Base-by-base conservation (phyloP, 2,888 invertebrate species). In the Polydrusus pterygomalis region DNA sequence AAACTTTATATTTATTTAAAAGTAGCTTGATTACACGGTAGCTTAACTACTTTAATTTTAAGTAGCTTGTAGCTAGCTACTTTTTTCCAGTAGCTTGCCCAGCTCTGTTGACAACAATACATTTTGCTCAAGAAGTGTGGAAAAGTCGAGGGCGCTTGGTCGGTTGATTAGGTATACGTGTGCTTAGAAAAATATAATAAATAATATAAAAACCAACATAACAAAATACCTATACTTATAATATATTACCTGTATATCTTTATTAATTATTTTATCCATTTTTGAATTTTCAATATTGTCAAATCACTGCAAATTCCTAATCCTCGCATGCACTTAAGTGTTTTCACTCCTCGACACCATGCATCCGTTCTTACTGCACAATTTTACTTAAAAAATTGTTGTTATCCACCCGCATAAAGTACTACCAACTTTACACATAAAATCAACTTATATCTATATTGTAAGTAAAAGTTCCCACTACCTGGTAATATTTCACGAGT, bases 401-500 rank as follows among this genome's bases (percentile, higher is more conserved):
- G 40, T 51, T 49, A 38, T 54, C 63, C 71, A 71, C 71, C 64
- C 64, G 71, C 71, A 71, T 71, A 71, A 70, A 60, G 40, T 43
- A 71, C 64, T 71, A 54, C 63, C 17, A 62, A 54, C 20, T 47
- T 54, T 49, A 71, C 63, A 62, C 58, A 62, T 38, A 45, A 47
- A 56, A 25, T 43, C 40, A 68, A 60, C 68, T 74, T 74, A 67
- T 67, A 67, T 47, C 47, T 64, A 71, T 67, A 62, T 40, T 68
- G 20, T 60, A 58, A 49, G 68, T 60, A 68, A 74, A 74, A 74
- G 73, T 68, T 73, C 73, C 73, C 73, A 74, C 73, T 67, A 74
- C 73, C 20, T 6, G 11, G 9, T 60, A 38, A 51, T 49, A 51
- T 65, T 65, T 65, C 65, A 38, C 10, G 65, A 65, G 30, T 51